Percentiles rank a stretch among this genome's conserved stretches.
These are phyloP conservation scores for Sipunculus nudus DNA, from an alignment of 2,888 invertebrate genomes.

Conservation along the genomic window DNA sequence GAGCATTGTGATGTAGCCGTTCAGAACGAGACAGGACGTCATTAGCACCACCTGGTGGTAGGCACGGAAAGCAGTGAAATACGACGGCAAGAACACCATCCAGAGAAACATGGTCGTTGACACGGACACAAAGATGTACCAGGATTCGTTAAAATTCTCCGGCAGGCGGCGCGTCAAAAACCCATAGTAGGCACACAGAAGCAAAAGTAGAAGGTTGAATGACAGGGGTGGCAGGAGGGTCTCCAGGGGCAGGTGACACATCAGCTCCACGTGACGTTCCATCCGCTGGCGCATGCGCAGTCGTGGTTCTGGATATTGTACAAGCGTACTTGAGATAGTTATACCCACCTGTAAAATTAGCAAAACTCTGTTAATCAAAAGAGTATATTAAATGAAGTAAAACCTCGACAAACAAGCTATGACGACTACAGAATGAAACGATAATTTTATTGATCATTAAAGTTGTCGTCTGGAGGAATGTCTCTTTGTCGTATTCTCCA, in stretches of 20 bases:
- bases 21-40: background rate
- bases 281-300: constrained; percentile 7
- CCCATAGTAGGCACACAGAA: constrained; percentile 6
- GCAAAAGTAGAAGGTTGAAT: constrained; percentile 5
- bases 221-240: constrained; percentile 5
- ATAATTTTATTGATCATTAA: no score
- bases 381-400: no score
- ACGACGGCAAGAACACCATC: constrained; percentile 13
- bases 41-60: constrained; percentile 7
- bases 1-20: constrained; percentile 2
- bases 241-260: background rate
- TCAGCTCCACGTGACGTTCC: constrained; percentile 6
- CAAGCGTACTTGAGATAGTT: no score
- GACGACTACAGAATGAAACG: no score
- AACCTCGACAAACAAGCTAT: no score
- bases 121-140: constrained; percentile 16
- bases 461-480: no score
- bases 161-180: constrained; percentile 11
- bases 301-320: no score
- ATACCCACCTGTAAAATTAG: no score
- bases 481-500: no score
- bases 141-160: constrained; percentile 15
- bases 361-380: no score
- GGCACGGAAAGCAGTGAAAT: constrained; percentile 8
- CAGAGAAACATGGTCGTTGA: constrained; percentile 14